A percentile compares a stretch with the other conserved stretches of the same genome.
These are phyloP conservation scores for Catharus ustulatus DNA, from an alignment of 2,797 vertebrate genomes.

Conservation along the genomic window DNA sequence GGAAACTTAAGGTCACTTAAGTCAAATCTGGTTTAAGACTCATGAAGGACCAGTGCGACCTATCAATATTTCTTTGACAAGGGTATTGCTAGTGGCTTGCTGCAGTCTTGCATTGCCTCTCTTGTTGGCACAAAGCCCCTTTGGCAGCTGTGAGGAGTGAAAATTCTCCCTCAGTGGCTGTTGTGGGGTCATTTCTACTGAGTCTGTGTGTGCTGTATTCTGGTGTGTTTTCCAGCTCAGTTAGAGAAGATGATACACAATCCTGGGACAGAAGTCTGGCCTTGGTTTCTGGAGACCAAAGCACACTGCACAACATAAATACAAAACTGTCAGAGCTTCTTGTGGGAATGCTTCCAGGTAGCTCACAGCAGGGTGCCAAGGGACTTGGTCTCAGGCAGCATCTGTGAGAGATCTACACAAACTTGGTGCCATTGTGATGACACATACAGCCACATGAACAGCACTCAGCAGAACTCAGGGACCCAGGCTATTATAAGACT, in stretches of 20 bases:
- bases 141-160: background rate
- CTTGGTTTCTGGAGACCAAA: background rate
- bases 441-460: background rate
- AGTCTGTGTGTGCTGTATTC: rapidly evolving
- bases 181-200: background rate
- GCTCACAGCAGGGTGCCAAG: background rate
- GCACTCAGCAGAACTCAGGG: background rate
- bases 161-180: background rate
- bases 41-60: background rate
- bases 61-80: background rate
- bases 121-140: background rate
- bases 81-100: background rate
- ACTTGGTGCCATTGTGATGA: background rate
- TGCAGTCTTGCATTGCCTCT: background rate
- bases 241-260: conserved; percentile 11
- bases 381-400: background rate
- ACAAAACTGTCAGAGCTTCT: background rate
- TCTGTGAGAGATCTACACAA: background rate
- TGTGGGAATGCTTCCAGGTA: background rate
- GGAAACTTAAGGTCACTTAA: background rate
- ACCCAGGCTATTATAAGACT: background rate
- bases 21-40: background rate
- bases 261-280: background rate
- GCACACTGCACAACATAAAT: background rate
- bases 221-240: background rate